Conservation (phyloP, 2,797 vertebrate species). For the Gymnothorax javanicus region DNA sequence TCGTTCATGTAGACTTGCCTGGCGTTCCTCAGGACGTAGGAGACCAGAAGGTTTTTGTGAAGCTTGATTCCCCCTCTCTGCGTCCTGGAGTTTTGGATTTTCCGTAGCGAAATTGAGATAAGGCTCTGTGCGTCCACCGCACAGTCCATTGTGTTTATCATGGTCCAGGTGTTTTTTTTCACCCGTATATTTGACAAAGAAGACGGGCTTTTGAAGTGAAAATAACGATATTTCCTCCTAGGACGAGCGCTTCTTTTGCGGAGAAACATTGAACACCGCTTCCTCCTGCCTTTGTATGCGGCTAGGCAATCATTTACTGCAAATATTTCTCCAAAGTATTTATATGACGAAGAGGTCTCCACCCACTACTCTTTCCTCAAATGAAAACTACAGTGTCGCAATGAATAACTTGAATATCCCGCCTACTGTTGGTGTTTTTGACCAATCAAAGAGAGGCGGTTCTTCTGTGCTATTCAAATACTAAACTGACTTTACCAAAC, state of each 20-base stretch:
- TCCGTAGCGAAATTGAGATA: conserved; percentile 92
- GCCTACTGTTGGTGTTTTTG: conserved; percentile 42
- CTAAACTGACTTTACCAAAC: conserved; percentile 69
- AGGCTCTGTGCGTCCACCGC: conserved; percentile 91
- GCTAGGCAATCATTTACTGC: conserved; percentile 75
- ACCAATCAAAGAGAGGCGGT: conserved; percentile 82
- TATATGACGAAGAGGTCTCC: conserved; percentile 64
- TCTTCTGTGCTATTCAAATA: conserved; percentile 82
- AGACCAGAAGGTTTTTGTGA: conserved; percentile 97
- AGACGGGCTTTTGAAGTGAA: conserved; percentile 54
- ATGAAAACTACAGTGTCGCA: conserved; percentile 36
- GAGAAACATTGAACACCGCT: conserved; percentile 66
- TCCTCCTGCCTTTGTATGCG: conserved; percentile 43
- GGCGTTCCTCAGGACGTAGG: conserved; percentile 95
- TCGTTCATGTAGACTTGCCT: conserved; percentile 95
- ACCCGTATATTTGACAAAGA: conserved; percentile 42
- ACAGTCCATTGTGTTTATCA: conserved; percentile 84
- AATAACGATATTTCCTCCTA: conserved; percentile 53
- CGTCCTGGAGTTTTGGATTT: conserved; percentile 94
- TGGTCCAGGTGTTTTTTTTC: conserved; percentile 51
- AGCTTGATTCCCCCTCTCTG: conserved; percentile 96
- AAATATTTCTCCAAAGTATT: conserved; percentile 62
- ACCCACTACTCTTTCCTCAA: conserved; percentile 61
- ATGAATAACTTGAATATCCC: conserved; percentile 59
- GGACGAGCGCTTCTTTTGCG: conserved; percentile 64